Evolutionary conservation across 2,113 vertebrate genomes (phyloP).

Genomic region (Cryptomyrus ogoouensis): DNA sequence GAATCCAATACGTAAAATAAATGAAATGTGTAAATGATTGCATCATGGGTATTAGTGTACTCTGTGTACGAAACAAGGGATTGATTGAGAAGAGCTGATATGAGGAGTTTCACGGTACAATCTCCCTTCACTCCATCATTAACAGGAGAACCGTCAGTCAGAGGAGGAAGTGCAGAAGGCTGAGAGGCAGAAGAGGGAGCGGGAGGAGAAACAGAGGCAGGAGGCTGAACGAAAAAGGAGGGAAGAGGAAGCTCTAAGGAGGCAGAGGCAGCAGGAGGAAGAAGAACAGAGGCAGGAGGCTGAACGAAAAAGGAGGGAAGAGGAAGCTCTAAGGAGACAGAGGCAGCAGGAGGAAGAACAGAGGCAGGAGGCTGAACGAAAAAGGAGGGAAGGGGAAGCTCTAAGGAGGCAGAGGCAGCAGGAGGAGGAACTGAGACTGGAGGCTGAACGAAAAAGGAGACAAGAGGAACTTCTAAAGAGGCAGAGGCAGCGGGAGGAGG

Average conservation of each 20-base stretch:
- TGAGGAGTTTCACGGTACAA: not conserved
- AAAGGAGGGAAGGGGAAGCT: not conserved
- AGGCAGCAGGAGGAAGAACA: not conserved
- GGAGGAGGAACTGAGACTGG: not conserved
- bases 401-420: not conserved
- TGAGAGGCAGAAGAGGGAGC: not conserved
- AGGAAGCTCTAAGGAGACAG: constrained; percentile 32
- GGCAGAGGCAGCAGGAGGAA: constrained; percentile 35
- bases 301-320: constrained; percentile 24
- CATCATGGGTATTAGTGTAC: not conserved
- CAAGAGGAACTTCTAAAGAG: not conserved
- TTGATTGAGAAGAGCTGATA: not conserved
- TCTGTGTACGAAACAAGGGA: not conserved
- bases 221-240: not conserved
- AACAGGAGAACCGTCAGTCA: constrained; percentile 50
- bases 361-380: not conserved
- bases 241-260: constrained; percentile 33
- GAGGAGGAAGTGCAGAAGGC: constrained; percentile 35
- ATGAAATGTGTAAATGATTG: not conserved
- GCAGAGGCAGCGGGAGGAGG: constrained; percentile 19
- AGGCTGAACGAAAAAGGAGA: not conserved
- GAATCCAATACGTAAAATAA: not conserved
- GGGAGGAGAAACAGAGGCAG: not conserved
- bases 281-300: constrained; percentile 30
- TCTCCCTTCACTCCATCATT: not conserved